phyloP scores from a whole-genome alignment of 2,888 invertebrate genomes.

The Macrophya annulata region DNA sequence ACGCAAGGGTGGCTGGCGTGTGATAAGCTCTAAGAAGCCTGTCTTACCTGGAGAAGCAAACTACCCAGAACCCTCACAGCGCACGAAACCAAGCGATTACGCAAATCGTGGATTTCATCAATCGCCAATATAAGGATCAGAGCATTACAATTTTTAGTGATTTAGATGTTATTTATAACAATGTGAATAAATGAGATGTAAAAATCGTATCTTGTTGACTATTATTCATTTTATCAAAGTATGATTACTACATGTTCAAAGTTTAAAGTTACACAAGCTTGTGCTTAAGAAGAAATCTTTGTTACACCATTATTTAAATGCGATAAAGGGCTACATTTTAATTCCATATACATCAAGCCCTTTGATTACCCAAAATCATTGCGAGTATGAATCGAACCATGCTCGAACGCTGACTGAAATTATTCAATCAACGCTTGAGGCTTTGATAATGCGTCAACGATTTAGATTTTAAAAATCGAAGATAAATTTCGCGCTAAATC shows the following conservation, averaged over 20 bases:
- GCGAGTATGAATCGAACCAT: too few species aligned
- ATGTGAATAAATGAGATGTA: conserved; percentile 14
- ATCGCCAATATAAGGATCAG: conserved; percentile 80
- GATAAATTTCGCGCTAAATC: conserved; percentile 29
- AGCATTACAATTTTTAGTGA: conserved; percentile 29
- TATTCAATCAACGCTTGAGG: too few species aligned
- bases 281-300: neutral
- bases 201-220: conserved; percentile 13
- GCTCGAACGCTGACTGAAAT: too few species aligned
- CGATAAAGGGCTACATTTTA: neutral
- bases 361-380: neutral
- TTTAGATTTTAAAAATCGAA: neutral
- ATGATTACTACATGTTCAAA: neutral
- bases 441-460: neutral
- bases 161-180: conserved; percentile 40
- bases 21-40: conserved; percentile 81
- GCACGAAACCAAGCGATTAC: conserved; percentile 84
- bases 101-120: conserved; percentile 87
- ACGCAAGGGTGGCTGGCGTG: conserved; percentile 87
- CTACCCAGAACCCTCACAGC: conserved; percentile 85
- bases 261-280: neutral
- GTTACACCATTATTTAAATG: neutral
- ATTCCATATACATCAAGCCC: neutral
- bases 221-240: neutral
- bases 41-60: conserved; percentile 87